phyloP scores from a whole-genome alignment of 1,140 invertebrate species.

The Pseudachorutes palmiensis region DNA sequence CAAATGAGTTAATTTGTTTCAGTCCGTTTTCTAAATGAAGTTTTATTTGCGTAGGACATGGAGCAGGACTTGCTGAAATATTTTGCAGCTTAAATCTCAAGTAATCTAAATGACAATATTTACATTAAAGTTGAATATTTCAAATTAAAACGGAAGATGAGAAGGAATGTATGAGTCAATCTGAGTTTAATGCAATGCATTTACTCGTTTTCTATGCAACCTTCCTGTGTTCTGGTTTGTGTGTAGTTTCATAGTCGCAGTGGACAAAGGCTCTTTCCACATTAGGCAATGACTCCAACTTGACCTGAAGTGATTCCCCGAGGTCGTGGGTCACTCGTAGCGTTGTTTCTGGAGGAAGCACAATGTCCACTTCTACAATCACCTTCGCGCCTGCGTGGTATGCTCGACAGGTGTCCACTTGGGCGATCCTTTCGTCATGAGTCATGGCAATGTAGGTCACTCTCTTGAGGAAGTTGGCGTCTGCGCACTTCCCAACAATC shows the following conservation, averaged over 20 bases:
- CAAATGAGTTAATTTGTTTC: neutral
- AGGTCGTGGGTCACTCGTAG: slow-evolving; percentile 12
- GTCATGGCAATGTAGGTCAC: slow-evolving; percentile 16
- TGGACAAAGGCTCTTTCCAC: slow-evolving; percentile 14
- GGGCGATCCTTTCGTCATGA: slow-evolving; percentile 8
- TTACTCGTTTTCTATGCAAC: too few relatives aligned
- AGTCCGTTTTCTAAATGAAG: neutral
- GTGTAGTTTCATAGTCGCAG: neutral
- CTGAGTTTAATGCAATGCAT: too few relatives aligned
- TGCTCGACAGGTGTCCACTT: slow-evolving; percentile 3
- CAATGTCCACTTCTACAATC: slow-evolving; percentile 17
- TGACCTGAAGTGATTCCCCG: slow-evolving; percentile 1
- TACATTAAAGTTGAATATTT: too few relatives aligned
- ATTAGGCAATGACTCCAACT: neutral
- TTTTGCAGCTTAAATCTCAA: slow-evolving; percentile 1
- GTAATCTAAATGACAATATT: too few relatives aligned
- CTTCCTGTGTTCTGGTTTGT: slow-evolving; percentile 15
- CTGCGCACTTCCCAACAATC: slow-evolving; percentile 9
- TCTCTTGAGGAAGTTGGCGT: slow-evolving; percentile 8
- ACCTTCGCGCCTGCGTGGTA: slow-evolving; percentile 13
- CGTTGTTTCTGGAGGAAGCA: slow-evolving; percentile 4
- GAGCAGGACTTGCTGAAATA: slow-evolving; percentile 12
- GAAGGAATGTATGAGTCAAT: too few relatives aligned
- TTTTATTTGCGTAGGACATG: slow-evolving; percentile 9
- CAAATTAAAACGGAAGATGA: too few relatives aligned